Percentiles rank a stretch among this genome's conserved stretches.
Evolutionary conservation across 2,888 invertebrate species (phyloP).

Genomic region (Cactoblastis cactorum): DNA sequence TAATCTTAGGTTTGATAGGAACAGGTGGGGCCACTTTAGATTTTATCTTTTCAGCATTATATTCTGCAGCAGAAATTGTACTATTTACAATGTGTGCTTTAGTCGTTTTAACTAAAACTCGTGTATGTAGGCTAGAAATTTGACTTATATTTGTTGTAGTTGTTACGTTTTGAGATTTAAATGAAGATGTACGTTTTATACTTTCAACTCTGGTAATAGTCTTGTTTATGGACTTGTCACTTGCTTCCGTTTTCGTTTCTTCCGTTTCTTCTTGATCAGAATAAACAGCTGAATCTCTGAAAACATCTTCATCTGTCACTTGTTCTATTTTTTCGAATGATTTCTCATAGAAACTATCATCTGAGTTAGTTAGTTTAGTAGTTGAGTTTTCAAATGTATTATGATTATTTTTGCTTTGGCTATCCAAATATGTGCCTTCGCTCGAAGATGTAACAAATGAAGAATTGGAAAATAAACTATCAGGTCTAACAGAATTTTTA

Average conservation of each 20-base stretch:
- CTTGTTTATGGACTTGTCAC: constrained; percentile 38
- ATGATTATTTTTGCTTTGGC: constrained; percentile 33
- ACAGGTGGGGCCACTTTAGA: constrained; percentile 81
- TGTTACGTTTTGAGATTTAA: constrained; percentile 46
- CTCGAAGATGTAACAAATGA: constrained; percentile 78
- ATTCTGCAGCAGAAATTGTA: constrained; percentile 25
- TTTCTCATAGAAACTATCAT: constrained; percentile 87
- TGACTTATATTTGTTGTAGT: constrained; percentile 41
- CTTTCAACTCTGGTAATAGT: constrained; percentile 49
- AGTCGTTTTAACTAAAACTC: constrained; percentile 36
- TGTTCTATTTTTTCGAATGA: constrained; percentile 87
- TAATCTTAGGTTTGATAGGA: constrained; percentile 80
- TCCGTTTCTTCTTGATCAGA: constrained; percentile 84
- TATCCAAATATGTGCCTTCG: constrained; percentile 69
- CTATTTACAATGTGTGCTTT: constrained; percentile 35
- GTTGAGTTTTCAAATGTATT: constrained; percentile 27
- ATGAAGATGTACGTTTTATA: constrained; percentile 49
- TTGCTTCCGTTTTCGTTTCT: constrained; percentile 40
- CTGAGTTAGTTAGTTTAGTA: constrained; percentile 52
- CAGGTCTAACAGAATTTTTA: constrained; percentile 76
- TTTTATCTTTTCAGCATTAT: constrained; percentile 51
- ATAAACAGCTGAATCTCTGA: constrained; percentile 91
- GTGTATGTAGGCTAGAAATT: constrained; percentile 39
- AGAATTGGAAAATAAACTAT: constrained; percentile 79
- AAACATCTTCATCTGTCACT: constrained; percentile 83